Conservation (phyloP, 23 tunicate species). For the Phallusia fumigata region DNA sequence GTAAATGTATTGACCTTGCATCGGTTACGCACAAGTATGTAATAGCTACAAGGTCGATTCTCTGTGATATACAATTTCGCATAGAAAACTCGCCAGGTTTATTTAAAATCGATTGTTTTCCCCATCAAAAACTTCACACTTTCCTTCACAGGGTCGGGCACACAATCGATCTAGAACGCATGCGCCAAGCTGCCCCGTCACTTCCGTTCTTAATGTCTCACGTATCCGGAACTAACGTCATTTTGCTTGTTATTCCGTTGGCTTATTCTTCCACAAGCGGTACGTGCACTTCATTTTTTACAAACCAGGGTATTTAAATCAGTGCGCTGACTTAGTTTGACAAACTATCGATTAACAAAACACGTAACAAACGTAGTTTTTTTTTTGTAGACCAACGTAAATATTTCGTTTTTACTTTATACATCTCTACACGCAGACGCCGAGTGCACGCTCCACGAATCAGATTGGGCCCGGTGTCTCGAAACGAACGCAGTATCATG, state of each 20-base stretch:
- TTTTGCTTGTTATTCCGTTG: constrained; percentile 19
- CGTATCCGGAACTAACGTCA: constrained; percentile 24
- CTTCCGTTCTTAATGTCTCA: constrained; percentile 14
- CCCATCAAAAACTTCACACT: too few species aligned
- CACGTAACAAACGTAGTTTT: too few species aligned
- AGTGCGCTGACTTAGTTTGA: too few species aligned
- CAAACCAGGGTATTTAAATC: too few species aligned
- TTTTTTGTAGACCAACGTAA: too few species aligned
- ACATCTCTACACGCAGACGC: not conserved
- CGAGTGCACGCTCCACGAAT: constrained; percentile 20
- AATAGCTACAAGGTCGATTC: not conserved
- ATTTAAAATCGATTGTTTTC: too few species aligned
- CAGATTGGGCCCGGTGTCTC: not conserved
- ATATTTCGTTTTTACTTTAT: too few species aligned
- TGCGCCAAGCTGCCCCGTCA: not conserved
- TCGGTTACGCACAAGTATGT: constrained; percentile 30
- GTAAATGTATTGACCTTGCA: constrained; percentile 62
- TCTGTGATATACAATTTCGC: too few species aligned
- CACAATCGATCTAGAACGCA: constrained; percentile 19
- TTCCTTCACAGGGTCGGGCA: constrained; percentile 24
- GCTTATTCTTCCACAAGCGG: not conserved
- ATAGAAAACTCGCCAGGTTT: too few species aligned
- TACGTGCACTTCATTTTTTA: too few species aligned
- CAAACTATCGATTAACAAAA: too few species aligned
- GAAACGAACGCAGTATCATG: constrained; percentile 3